Conservation (phyloP, 2,797 vertebrate species). For the Coregonus sp. region DNA sequence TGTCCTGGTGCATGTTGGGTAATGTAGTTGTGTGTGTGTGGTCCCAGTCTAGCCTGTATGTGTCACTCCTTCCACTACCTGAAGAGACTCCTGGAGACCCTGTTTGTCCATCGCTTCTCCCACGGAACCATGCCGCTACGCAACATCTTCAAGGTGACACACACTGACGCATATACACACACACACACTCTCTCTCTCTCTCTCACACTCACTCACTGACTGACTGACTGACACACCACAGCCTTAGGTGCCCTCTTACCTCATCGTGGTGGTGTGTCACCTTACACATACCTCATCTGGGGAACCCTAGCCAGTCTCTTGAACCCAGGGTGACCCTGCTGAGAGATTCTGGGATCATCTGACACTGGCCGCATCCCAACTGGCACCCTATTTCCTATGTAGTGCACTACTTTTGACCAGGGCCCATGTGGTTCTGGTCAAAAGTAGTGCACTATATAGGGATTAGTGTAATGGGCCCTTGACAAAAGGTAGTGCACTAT, state of each 20-base stretch:
- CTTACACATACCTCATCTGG: background rate
- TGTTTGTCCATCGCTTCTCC: slow-evolving; percentile 93
- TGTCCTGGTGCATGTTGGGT: slow-evolving; percentile 8
- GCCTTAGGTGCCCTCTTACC: background rate
- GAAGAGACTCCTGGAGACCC: slow-evolving; percentile 91
- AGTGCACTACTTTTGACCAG: background rate
- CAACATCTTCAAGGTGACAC: slow-evolving; percentile 91
- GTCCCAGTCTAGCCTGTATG: slow-evolving; percentile 85
- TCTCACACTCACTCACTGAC: too few relatives aligned
- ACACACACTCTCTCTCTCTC: background rate
- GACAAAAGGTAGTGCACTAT: background rate
- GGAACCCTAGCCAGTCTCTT: background rate
- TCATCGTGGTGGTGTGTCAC: background rate
- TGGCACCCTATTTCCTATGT: background rate
- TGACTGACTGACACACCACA: background rate
- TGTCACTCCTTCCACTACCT: slow-evolving; percentile 95
- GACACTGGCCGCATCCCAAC: background rate
- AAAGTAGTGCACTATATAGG: background rate
- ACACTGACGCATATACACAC: background rate
- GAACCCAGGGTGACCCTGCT: background rate
- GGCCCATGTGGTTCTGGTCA: background rate
- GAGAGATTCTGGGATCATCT: background rate
- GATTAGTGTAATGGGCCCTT: too few relatives aligned
- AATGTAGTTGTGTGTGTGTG: slow-evolving; percentile 12
- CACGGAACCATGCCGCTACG: slow-evolving; percentile 93